Evolutionary conservation across 2,113 vertebrate species (phyloP).

Genomic region (Protobothrops mucrosquamatus): DNA sequence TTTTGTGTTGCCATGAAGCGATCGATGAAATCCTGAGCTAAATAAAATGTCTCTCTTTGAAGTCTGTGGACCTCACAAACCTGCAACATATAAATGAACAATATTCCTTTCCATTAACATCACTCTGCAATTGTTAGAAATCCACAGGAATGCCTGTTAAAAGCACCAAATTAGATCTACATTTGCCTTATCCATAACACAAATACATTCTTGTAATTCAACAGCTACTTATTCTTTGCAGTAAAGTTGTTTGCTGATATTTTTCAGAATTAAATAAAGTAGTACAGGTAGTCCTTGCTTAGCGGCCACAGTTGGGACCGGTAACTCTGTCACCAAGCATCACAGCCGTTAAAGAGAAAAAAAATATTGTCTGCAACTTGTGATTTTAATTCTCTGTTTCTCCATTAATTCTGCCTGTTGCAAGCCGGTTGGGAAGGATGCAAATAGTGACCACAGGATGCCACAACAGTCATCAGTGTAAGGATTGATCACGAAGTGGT

Average conservation of each 20-base stretch:
- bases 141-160: background rate
- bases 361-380: background rate
- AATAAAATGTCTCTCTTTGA: slow-evolving; percentile 93
- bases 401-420: background rate
- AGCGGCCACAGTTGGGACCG: background rate
- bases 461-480: background rate
- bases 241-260: background rate
- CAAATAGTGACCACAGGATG: background rate
- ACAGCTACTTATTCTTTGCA: no score
- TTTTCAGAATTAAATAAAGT: background rate
- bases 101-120: background rate
- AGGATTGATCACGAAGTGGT: background rate
- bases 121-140: background rate
- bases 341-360: background rate
- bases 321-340: background rate
- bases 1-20: slow-evolving; percentile 94
- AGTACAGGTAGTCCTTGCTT: background rate
- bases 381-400: background rate
- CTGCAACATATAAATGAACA: slow-evolving; percentile 57
- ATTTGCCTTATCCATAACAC: background rate
- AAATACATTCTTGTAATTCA: background rate
- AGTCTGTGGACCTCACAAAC: slow-evolving; percentile 94
- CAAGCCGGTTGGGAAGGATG: background rate
- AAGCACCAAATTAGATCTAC: background rate
- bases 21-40: slow-evolving; percentile 96